These are phyloP conservation scores for Hydrochoerus hydrochaeris DNA, from an alignment of 2,113 vertebrate species.

Conservation along the genomic window DNA sequence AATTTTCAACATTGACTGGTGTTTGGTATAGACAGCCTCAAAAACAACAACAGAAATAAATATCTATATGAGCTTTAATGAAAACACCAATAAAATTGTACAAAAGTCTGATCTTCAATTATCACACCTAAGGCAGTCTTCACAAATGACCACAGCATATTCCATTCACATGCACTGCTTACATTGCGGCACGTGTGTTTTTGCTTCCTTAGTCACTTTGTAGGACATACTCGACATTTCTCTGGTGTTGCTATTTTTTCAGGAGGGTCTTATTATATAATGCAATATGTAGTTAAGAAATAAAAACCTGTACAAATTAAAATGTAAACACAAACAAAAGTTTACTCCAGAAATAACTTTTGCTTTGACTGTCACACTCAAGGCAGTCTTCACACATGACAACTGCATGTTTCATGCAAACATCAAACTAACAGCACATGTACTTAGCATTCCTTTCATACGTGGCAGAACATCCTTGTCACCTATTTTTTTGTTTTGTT, in stretches of 20 bases:
- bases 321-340: background rate
- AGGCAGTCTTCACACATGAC: background rate
- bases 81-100: background rate
- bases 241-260: background rate
- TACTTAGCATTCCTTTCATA: background rate
- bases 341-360: background rate
- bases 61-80: background rate
- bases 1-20: background rate
- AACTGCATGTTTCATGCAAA: background rate
- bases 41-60: background rate
- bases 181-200: background rate
- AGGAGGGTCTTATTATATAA: background rate
- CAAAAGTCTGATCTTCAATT: background rate
- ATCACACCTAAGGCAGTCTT: background rate
- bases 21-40: background rate
- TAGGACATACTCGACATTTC: background rate
- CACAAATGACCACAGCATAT: background rate
- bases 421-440: background rate
- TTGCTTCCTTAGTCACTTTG: background rate
- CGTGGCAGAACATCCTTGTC: background rate
- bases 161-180: background rate
- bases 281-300: background rate
- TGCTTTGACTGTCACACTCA: background rate
- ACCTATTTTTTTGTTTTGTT: background rate
- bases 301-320: background rate